Evolutionary conservation across 2,888 invertebrate species (phyloP), one percentile per base, ranked within the genome.

Genomic region (Erebia palarica): DNA sequence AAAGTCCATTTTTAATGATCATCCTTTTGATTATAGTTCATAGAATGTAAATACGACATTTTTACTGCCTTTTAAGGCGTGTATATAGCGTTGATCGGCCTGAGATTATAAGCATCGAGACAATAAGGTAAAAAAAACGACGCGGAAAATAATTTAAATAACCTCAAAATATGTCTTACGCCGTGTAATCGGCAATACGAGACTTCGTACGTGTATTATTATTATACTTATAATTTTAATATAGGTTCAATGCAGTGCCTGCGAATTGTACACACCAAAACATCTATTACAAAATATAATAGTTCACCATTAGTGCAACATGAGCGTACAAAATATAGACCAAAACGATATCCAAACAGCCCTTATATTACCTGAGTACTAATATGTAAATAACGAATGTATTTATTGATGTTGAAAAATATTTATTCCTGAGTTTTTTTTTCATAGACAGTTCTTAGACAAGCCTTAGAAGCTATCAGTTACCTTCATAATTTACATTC

Each of bases 261-360:
- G 85, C 76, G 59, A 72, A 72, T 78, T 83, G 78, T 81, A 81
- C 79, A 84, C 82, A 82, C 77, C 73, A 51, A 57, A 64, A 73
- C 68, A 70, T 55, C 55, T 68, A 55, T 53, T 70, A 61, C 57
- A 73, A 68, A 78, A 78, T 79, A 83, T 79, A 85, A 78, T 78
- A 71, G 79, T 79, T 82, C 86, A 88, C 87, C 82, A 75, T 87
- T 88, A 91, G 88, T 89, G 85, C 90, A 91, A 91, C 88, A 79
- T 82, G 75, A 89, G 86, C 89, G 92, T 91, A 92, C 92, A 92
- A 92, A 90, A 85, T 87, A 86, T 84, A 92, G 91, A 92, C 92
- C 92, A 92, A 91, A 90, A 88, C 82, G 79, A 81, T 82, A 83
- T 86, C 88, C 89, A 89, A 90, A 90, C 89, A 84, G 80, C 82